phyloP scores from a whole-genome alignment of 2,888 invertebrate genomes.

The Lutraria lutraria region DNA sequence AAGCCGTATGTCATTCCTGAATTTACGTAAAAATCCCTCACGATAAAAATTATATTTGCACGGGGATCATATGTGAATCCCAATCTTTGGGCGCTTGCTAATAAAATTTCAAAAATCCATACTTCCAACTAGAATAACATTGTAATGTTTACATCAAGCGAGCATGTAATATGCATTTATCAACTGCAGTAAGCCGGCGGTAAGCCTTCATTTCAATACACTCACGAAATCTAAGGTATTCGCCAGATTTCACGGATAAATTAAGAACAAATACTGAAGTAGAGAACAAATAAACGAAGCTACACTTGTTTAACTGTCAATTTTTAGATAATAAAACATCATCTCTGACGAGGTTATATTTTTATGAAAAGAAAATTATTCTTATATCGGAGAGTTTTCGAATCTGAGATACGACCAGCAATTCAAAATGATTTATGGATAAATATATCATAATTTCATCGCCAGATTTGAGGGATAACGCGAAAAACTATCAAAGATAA shows the following conservation, averaged over 20 bases:
- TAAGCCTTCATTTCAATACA: constrained; percentile 50
- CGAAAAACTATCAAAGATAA: neutral
- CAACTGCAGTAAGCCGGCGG: constrained; percentile 42
- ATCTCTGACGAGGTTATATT: neutral
- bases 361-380: constrained; percentile 6
- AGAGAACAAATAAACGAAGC: neutral
- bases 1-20: constrained; percentile 11
- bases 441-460: constrained; percentile 15
- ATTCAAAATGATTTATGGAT: constrained; percentile 17
- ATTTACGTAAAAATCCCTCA: constrained; percentile 25
- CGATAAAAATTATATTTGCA: constrained; percentile 49
- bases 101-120: constrained; percentile 62
- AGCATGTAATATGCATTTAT: constrained; percentile 55
- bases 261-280: neutral
- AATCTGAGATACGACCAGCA: neutral
- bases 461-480: neutral
- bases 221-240: constrained; percentile 32
- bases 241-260: constrained; percentile 25
- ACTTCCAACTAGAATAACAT: constrained; percentile 34
- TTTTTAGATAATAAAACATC: constrained; percentile 16
- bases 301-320: constrained; percentile 18
- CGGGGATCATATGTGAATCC: constrained; percentile 31
- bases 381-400: neutral
- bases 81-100: constrained; percentile 37
- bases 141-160: constrained; percentile 36